Base-by-base conservation (phyloP, 1,140 invertebrate genomes). In the Drosophila tani region DNA sequence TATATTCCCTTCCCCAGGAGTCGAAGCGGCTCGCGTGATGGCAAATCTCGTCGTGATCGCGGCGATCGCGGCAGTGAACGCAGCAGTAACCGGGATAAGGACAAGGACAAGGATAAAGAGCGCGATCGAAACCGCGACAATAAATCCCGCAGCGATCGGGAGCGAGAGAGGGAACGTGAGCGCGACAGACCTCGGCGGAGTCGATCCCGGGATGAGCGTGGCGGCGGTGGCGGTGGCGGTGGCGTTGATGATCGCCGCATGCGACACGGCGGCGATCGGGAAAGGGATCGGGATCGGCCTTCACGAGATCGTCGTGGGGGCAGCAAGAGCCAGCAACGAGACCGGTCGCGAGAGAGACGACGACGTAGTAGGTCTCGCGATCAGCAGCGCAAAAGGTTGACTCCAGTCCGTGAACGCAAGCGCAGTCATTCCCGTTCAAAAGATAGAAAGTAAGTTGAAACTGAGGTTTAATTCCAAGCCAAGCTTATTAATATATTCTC, bases 291-390 rank as follows among this genome's bases (percentile, higher is more conserved):
- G 78, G 93, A 94, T 19, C 94, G 94, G 62, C 92, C 93, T 56
- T 95, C 94, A 38, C 93, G 93, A 75, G 94, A 95, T 43, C 91
- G 88, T 43, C 82, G 90, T n/a, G 83, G 79, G 7, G 65, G 67
- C 62, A 82, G 85, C 47, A 90, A 90, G 32, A 66, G 63, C 24
- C n/a, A 66, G 38, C 84, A 79, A 11, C 69, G 60, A 8, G 87
- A 86, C 56, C 58, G 45, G 3, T 79, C 76, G 6, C 55, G 66
- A 4, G 76, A 79, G 19, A 59, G 65, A 17, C 64, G 63, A 9
- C n/a, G 83, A 45, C 85, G 84, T 3, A 88, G 84, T 46, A 75
- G 87, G 0, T 87, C 85, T 3, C 81, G 91, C 8, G 84, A 87
- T 17, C 73, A 59, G 46, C 71, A 63, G 32, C 75, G 75, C 17